A percentile compares a stretch with the other conserved stretches of the same genome.
Evolutionary conservation across 2,888 invertebrate species (phyloP).

Genomic region (Nudaria mundana): DNA sequence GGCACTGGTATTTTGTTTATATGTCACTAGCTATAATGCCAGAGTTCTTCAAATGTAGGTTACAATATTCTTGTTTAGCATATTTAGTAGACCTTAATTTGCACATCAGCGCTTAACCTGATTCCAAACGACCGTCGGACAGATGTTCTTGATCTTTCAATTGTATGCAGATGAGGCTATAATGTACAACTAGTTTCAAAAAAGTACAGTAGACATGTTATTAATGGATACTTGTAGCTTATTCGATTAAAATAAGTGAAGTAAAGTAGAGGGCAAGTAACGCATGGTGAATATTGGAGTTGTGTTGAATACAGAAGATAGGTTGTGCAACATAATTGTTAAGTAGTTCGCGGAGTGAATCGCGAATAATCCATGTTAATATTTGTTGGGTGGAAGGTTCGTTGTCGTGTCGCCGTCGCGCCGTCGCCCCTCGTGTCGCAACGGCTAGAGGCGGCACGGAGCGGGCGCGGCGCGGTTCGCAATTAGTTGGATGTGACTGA

Average conservation of each 20-base stretch:
- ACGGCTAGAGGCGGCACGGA: constrained; percentile 2
- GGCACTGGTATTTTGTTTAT: too few species aligned
- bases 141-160: constrained; percentile 32
- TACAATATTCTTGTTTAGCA: too few species aligned
- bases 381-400: constrained; percentile 21
- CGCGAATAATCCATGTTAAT: constrained; percentile 40
- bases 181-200: constrained; percentile 22
- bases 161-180: constrained; percentile 33
- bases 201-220: constrained; percentile 17
- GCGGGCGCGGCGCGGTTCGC: constrained; percentile 21
- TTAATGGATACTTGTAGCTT: constrained; percentile 34
- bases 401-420: too few species aligned
- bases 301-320: constrained; percentile 42
- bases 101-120: constrained; percentile 6
- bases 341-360: constrained; percentile 52
- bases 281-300: constrained; percentile 48
- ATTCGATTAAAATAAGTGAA: constrained; percentile 57
- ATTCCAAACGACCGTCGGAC: constrained; percentile 6
- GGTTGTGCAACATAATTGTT: constrained; percentile 62
- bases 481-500: constrained; percentile 26
- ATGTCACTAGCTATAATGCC: constrained; percentile 29
- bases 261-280: constrained; percentile 32
- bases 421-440: constrained; percentile 27
- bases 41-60: constrained; percentile 32
- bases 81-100: constrained; percentile 15